Conservation (phyloP, 1,140 invertebrate species). For the Lordiphosa clarofinis region DNA sequence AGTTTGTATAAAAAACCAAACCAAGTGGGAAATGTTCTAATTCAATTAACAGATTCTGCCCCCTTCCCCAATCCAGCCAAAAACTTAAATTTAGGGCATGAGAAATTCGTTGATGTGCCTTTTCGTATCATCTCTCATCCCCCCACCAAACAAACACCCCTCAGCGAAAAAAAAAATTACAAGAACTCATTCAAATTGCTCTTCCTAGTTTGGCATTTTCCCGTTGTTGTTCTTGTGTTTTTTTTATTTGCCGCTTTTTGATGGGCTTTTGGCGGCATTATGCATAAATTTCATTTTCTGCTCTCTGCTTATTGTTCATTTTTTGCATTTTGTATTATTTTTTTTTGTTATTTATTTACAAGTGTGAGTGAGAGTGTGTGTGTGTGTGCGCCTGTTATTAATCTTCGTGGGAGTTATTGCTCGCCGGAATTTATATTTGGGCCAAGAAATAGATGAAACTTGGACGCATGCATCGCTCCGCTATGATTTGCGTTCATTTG, state of each 20-base stretch:
- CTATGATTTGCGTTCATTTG: slow-evolving; percentile 75
- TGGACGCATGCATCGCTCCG: slow-evolving; percentile 1
- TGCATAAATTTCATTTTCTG: slow-evolving; percentile 74
- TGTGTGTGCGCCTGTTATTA: slow-evolving; percentile 57
- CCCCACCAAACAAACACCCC: not conserved
- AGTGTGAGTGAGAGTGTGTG: slow-evolving; percentile 23
- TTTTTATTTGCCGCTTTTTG: slow-evolving; percentile 66
- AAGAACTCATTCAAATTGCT: slow-evolving; percentile 39
- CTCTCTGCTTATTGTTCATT: slow-evolving; percentile 65
- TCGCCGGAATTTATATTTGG: slow-evolving; percentile 19
- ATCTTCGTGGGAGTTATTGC: slow-evolving; percentile 78
- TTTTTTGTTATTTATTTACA: slow-evolving; percentile 64
- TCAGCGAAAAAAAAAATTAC: not conserved
- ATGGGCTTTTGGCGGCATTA: slow-evolving; percentile 67
- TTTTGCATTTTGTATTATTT: slow-evolving; percentile 63
- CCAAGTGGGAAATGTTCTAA: no score
- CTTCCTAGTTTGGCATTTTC: slow-evolving; percentile 48
- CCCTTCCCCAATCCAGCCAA: no score
- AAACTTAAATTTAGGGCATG: slow-evolving; percentile 11
- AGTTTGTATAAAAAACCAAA: no score
- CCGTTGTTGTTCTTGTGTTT: slow-evolving; percentile 26
- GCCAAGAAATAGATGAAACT: no score
- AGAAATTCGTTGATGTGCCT: slow-evolving; percentile 17
- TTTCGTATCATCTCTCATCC: not conserved
- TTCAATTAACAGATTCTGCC: no score